Evolutionary conservation across 2,797 vertebrate species (phyloP).

Genomic region (Melopsittacus undulatus): DNA sequence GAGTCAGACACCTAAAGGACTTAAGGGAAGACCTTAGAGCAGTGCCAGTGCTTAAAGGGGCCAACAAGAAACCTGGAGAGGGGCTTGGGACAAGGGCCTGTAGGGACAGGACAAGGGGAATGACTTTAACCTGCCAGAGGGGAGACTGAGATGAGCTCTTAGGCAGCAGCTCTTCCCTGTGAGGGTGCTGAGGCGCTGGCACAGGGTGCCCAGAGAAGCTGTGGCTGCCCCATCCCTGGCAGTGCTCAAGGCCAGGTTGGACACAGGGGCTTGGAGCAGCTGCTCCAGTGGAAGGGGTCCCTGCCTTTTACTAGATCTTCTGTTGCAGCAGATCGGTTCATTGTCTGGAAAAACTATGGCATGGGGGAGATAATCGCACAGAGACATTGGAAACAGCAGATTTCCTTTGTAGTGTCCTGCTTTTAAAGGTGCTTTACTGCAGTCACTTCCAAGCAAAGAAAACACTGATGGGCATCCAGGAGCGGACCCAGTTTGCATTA

Average conservation of each 20-base stretch:
- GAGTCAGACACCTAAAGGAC: neutral
- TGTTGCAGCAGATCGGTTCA: neutral
- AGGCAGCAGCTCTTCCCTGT: too few relatives aligned
- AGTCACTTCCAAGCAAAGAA: neutral
- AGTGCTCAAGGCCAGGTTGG: neutral
- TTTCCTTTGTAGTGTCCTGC: neutral
- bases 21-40: neutral
- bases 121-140: too few relatives aligned
- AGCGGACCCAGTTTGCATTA: neutral
- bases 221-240: neutral
- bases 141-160: too few relatives aligned
- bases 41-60: neutral
- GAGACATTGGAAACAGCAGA: neutral
- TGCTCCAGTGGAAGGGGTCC: neutral
- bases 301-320: neutral
- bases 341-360: neutral
- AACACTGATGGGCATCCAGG: neutral
- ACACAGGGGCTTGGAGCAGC: neutral
- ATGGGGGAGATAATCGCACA: rapidly evolving
- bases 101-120: too few relatives aligned
- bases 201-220: too few relatives aligned
- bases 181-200: too few relatives aligned
- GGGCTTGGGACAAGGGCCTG: too few relatives aligned
- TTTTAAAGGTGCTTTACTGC: neutral
- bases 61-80: neutral